Evolutionary conservation across 2,797 vertebrate genomes (phyloP).

Genomic region (Hypotaenidia philippensis): DNA sequence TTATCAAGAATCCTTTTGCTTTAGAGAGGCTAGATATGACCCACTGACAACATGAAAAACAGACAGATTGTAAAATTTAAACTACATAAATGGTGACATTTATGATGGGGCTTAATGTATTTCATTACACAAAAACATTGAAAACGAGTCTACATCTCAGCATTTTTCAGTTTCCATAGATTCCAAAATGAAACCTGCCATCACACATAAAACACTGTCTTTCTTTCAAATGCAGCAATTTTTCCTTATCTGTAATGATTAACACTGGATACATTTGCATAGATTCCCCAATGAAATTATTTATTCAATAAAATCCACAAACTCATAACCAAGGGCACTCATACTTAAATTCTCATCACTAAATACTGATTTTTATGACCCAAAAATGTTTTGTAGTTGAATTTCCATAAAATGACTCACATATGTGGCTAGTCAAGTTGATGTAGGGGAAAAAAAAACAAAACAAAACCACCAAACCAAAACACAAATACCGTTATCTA

Average conservation of each 20-base stretch:
- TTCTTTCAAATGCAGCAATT: neutral
- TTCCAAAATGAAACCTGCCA: neutral
- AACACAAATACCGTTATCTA: neutral
- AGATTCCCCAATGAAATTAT: constrained; percentile 8
- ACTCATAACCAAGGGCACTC: neutral
- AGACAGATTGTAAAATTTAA: neutral
- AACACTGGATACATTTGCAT: neutral
- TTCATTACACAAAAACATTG: neutral
- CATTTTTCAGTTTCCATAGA: neutral
- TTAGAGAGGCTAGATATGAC: neutral
- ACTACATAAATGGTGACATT: neutral
- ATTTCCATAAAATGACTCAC: neutral
- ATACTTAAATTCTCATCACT: constrained; percentile 11
- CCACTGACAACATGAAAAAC: neutral
- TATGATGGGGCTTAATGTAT: neutral
- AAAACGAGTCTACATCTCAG: neutral
- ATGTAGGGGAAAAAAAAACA: neutral
- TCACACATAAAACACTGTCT: neutral
- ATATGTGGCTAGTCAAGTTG: neutral
- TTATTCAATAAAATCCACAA: constrained; percentile 38
- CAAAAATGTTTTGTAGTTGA: neutral
- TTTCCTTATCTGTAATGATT: neutral
- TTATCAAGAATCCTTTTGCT: neutral
- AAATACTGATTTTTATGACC: neutral
- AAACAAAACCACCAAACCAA: neutral